Evolutionary conservation across 2,113 vertebrate species (phyloP).

Genomic region (Corythornis madagascariensis): DNA sequence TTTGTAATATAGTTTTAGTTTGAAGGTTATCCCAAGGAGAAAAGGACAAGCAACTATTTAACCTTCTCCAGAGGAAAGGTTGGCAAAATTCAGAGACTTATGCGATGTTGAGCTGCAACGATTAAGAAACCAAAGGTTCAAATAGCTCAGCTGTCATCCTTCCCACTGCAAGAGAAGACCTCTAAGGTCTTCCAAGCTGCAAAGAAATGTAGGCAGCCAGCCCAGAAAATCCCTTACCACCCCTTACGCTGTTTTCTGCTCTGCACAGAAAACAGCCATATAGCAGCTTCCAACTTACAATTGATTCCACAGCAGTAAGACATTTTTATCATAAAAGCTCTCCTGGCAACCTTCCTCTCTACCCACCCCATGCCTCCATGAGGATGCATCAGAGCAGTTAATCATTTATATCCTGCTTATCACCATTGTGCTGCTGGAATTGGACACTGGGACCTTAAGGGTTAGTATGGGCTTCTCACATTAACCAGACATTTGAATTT

Average conservation of each 20-base stretch:
- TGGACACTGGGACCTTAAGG: not conserved
- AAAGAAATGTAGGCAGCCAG: not conserved
- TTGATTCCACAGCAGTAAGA: not conserved
- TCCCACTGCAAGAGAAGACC: not conserved
- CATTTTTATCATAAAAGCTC: not conserved
- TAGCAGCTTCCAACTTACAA: not conserved
- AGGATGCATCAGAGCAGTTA: not conserved
- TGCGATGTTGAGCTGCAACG: constrained; percentile 34
- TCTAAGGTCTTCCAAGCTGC: not conserved
- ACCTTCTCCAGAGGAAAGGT: constrained; percentile 7
- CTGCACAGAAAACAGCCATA: not conserved
- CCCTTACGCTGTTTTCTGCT: not conserved
- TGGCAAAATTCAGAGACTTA: not conserved
- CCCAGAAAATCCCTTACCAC: not conserved
- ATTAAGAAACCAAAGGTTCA: constrained; percentile 1
- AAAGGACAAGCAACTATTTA: constrained; percentile 48
- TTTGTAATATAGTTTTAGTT: constrained; percentile 12
- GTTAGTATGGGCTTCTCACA: not conserved
- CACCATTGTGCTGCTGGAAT: not conserved
- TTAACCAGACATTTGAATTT: not conserved
- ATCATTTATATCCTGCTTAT: not conserved
- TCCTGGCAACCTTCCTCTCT: not conserved
- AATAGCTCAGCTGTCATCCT: not conserved
- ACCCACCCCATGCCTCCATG: not conserved
- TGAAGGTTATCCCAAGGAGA: constrained; percentile 69